Base-by-base conservation (phyloP, 2,113 vertebrate species). In the Pavo muticus region DNA sequence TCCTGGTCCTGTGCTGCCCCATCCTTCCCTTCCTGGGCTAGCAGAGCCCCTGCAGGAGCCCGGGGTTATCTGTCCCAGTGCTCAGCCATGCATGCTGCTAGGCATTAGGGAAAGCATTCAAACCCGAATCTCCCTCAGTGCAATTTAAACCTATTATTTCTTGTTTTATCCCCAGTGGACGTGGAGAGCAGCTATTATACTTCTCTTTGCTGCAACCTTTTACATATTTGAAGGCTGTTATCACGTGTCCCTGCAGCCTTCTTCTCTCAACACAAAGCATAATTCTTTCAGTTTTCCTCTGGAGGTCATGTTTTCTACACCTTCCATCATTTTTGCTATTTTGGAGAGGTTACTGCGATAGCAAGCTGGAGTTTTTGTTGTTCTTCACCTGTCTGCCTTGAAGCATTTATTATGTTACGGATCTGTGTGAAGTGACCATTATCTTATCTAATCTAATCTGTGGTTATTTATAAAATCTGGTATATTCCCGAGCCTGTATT, bases 111-210 rank as follows among this genome's bases (percentile, higher is more conserved):
- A 92, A 84, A 95, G 72, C 80, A 65, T 86, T 88, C 84, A 69
- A 90, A 72, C 76, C 79, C 63, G 93, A 88, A 95, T 93, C 92
- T 96, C 86, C 84, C 88, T 88, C 73, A 72, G 91, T 69, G 92
- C 73, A 95, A 94, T 95, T 94, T 93, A 95, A 95, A 93, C 88
- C 91, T 88, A 88, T 96, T 96, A 94, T 92, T 95, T 92, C 95
- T 95, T 91, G 88, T 69, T 88, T 92, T 95, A 96, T 94, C 84
- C 95, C 80, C 88, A 92, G 88, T 88, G 86, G 94, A 95, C 48
- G 11, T 19, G 39, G 57, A 88, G 86, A 91, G 75, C 57, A 78
- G 88, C 80, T 95, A 94, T 96, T 93, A 92, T 52, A 87, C 88
- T 95, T 95, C 94, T 92, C 84, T 96, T 94, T 94, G 84, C 86